Base-by-base conservation (phyloP, 2,888 invertebrate genomes). In the Standfussiana lucernea region DNA sequence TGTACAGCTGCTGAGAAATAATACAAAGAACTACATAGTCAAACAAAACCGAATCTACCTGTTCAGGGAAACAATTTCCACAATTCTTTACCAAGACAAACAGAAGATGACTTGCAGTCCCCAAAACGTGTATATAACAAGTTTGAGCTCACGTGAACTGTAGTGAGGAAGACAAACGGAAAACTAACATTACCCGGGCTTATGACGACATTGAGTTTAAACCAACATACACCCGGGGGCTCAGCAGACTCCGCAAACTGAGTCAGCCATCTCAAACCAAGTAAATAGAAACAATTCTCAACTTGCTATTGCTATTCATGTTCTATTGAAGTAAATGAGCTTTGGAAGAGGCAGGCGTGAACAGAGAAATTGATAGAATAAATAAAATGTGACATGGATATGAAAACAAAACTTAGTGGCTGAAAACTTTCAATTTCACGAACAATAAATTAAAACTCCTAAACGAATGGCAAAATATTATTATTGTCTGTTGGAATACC, bases 161-260 rank as follows among this genome's bases (percentile, higher is more conserved):
- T 86, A 88, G 79, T 84, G 82, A 79, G 88, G 86, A 93, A 95
- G 92, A 93, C 93, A 94, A 95, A 94, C 94, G 90, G 79, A 88
- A 89, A 92, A 92, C 91, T 90, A 89, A 90, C 91, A 89, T 91
- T 87, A 90, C 89, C 90, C 87, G 88, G 87, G 92, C 93, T 94
- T 94, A 95, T 94, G 92, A 93, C 91, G 93, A 93, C 92, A 91
- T 90, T 88, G 91, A 93, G 92, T 92, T 92, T 90, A 90, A 89
- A 90, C 89, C 90, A 92, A 92, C 92, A 90, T 92, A 92, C 92
- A 90, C 90, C 92, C 91, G 80, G 66, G 85, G 89, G 91, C 87
- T 88, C 85, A 90, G 87, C 87, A 87, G 88, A 86, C 84, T 86
- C 80, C 66, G 77, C 86, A 88, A 91, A 90, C 90, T 88, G 82